Evolutionary conservation across 2,113 vertebrate genomes (phyloP), one percentile per base, ranked within the genome.

Genomic region (Haemorhous mexicanus): DNA sequence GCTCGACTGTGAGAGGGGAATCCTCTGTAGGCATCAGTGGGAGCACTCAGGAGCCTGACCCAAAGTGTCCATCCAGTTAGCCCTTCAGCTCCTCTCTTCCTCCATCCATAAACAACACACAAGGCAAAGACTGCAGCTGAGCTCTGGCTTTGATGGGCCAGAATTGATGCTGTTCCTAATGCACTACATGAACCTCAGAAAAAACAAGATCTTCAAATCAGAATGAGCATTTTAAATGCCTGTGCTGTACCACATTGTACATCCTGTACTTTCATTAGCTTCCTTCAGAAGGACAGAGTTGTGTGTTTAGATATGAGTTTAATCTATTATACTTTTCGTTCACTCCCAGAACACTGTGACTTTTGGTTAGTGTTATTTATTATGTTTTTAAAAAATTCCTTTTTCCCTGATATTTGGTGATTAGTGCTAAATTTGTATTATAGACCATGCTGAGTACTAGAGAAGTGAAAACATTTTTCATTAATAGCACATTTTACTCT

Each of bases 1-100:
- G 26, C 47, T 43, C 1, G 0, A 1, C 1, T 39, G 55, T 53
- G 47, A 59, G 61, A 30, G 59, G 35, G 35, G 33, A 35, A 21
- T 44, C 59, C 64, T 47, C 46, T 44, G 35, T 16, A 52, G 33
- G 20, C 16, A 82, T 33, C 61, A 41, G 32, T 37, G 49, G 75
- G 67, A 88, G 28, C 30, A 24, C 56, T 49, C 28, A 23, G 27
- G 67, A 55, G 10, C 26, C 37, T 58, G 72, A 80, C 32, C 37
- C 19, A 47, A 68, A 39, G 30, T 68, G 21, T 18, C 61, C 20
- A 32, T 62, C 30, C 35, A 17, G 15, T 43, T 46, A 75, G 61
- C 74, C 28, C 53, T 68, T 59, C 30, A 63, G 6, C 27, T 68
- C 13, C 35, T 52, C 35, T 50, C 26, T 64, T 69, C 35, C 43